A percentile compares a stretch with the other conserved stretches of the same genome.
Evolutionary conservation across 2,888 invertebrate species (phyloP).

Genomic region (Tholera decimalis): DNA sequence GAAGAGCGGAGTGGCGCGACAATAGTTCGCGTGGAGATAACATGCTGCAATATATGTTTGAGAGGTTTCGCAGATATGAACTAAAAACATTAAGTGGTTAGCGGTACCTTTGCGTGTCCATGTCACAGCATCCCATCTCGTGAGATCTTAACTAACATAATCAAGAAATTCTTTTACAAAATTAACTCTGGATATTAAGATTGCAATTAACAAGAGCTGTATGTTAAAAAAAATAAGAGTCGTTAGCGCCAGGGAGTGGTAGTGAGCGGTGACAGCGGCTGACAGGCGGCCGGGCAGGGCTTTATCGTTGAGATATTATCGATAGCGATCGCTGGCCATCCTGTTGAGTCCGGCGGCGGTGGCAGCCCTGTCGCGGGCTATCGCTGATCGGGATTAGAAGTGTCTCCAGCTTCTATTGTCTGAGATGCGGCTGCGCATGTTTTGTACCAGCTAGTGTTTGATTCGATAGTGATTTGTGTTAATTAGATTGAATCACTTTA

Average conservation of each 20-base stretch:
- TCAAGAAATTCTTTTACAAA: conserved; percentile 45
- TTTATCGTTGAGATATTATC: conserved; percentile 58
- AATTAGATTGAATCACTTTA: neutral
- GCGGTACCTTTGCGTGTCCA: conserved; percentile 42
- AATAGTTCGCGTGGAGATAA: conserved; percentile 2
- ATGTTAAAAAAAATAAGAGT: conserved; percentile 53
- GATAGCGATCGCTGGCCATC: conserved; percentile 49
- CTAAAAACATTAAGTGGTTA: conserved; percentile 24
- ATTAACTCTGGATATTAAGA: conserved; percentile 49
- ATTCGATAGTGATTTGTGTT: neutral
- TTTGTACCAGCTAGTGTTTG: neutral
- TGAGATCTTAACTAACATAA: conserved; percentile 36
- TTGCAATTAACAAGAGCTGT: conserved; percentile 60
- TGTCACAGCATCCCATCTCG: conserved; percentile 40
- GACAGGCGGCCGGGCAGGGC: conserved; percentile 47
- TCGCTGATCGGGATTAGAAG: conserved; percentile 57
- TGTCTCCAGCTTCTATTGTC: conserved; percentile 46
- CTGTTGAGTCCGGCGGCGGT: conserved; percentile 29
- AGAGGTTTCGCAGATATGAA: conserved; percentile 15
- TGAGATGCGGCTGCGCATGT: conserved; percentile 35
- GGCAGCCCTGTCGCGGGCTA: conserved; percentile 32
- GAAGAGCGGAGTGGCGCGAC: neutral
- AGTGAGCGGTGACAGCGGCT: conserved; percentile 47
- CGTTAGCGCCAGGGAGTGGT: conserved; percentile 48
- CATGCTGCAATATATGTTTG: conserved; percentile 14